Percentiles rank a stretch among this genome's conserved stretches.
phyloP scores from a whole-genome alignment of 2,888 invertebrate species.

The Drosophila quinaria region DNA sequence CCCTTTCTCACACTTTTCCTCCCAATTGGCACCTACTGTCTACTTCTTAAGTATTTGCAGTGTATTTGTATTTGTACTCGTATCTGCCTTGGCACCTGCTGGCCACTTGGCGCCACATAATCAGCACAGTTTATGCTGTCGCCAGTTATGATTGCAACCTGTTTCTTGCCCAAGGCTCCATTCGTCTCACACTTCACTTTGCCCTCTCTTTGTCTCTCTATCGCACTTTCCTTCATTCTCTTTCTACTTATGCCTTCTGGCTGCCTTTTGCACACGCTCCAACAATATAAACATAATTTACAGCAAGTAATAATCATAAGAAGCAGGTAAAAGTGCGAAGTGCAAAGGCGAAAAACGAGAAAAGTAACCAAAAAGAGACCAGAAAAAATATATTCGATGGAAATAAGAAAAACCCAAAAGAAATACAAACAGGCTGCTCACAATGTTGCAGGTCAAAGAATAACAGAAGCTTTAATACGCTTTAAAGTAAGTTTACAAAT shows the following conservation, averaged over 20 bases:
- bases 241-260: constrained; percentile 3
- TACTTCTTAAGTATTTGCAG: constrained; percentile 15
- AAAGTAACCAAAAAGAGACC: not conserved
- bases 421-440: constrained; percentile 7
- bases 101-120: constrained; percentile 60
- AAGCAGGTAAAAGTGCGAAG: constrained; percentile 67
- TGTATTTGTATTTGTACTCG: constrained; percentile 3
- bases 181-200: not conserved
- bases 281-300: constrained; percentile 73
- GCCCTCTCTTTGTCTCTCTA: not conserved
- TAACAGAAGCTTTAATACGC: constrained; percentile 14
- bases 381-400: constrained; percentile 4
- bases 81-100: constrained; percentile 38
- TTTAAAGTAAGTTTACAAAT: not conserved
- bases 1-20: not conserved
- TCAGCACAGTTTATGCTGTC: constrained; percentile 71
- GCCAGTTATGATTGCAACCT: constrained; percentile 46
- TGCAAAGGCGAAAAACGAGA: constrained; percentile 28
- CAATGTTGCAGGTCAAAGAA: not conserved
- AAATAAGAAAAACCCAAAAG: constrained; percentile 16
- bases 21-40: constrained; percentile 8
- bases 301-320: constrained; percentile 70
- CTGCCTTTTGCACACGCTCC: constrained; percentile 61
- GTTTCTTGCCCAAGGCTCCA: constrained; percentile 1
- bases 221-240: not conserved